Conservation (phyloP, 1,140 invertebrate genomes). For the Calosoma granatense region DNA sequence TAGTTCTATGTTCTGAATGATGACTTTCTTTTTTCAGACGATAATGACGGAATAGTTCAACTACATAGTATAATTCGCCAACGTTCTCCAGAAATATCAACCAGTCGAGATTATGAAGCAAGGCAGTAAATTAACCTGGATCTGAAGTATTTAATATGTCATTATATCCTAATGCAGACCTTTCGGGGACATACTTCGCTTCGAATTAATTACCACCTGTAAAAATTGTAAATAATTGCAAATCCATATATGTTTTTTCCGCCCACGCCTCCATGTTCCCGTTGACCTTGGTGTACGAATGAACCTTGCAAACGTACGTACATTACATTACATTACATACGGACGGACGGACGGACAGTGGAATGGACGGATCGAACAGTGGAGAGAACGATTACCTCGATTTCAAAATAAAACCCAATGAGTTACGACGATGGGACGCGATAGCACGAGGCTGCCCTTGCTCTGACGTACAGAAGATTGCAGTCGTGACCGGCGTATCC, state of each 20-base stretch:
- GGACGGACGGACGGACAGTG: neutral
- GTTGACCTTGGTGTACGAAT: neutral
- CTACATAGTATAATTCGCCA: too few relatives aligned
- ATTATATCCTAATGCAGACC: neutral
- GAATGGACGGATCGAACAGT: neutral
- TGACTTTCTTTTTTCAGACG: too few relatives aligned
- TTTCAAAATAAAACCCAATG: neutral
- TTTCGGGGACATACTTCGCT: neutral
- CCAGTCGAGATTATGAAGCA: too few relatives aligned
- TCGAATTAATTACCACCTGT: neutral
- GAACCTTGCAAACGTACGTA: too few relatives aligned
- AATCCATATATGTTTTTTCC: neutral
- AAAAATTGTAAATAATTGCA: neutral
- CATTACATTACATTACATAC: too few relatives aligned
- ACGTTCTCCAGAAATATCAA: too few relatives aligned
- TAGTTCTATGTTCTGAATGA: too few relatives aligned
- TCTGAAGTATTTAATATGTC: too few relatives aligned
- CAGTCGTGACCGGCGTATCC: neutral
- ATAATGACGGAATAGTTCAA: too few relatives aligned
- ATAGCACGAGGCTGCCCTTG: neutral
- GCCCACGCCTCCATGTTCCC: neutral
- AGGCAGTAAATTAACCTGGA: too few relatives aligned
- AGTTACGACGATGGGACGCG: neutral
- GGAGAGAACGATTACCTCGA: neutral
- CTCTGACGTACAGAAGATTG: neutral